Conservation (phyloP, 2,797 vertebrate species). For the Channa striata region DNA sequence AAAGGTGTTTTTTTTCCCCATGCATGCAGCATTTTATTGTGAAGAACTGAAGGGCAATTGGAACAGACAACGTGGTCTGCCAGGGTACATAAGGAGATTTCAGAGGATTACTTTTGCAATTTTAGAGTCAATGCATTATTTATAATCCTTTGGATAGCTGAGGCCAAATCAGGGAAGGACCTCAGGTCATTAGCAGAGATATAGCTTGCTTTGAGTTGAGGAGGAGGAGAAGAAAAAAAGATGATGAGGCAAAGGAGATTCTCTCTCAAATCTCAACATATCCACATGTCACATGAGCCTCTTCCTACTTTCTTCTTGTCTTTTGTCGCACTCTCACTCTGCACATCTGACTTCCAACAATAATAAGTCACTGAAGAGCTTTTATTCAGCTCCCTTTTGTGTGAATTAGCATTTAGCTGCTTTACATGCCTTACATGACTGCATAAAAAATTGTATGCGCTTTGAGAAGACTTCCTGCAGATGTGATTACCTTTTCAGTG, state of each 20-base stretch:
- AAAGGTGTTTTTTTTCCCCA: conserved; percentile 40
- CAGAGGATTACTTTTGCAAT: conserved; percentile 89
- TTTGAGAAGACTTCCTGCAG: conserved; percentile 66
- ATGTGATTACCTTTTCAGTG: conserved; percentile 74
- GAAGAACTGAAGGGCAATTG: conserved; percentile 78
- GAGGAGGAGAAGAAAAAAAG: conserved; percentile 60
- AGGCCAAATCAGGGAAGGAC: conserved; percentile 85
- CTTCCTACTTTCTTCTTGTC: conserved; percentile 23
- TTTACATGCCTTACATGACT: conserved; percentile 63
- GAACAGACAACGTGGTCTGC: conserved; percentile 82
- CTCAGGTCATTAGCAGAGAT: conserved; percentile 83
- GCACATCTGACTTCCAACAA: conserved; percentile 60
- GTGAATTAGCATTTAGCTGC: conserved; percentile 63
- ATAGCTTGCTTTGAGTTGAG: conserved; percentile 67
- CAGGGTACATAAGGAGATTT: conserved; percentile 86
- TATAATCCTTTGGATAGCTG: conserved; percentile 85
- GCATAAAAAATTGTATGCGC: conserved; percentile 49
- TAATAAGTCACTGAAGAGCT: conserved; percentile 58
- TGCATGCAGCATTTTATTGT: conserved; percentile 62
- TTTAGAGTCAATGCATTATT: conserved; percentile 89
- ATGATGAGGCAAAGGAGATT: conserved; percentile 56
- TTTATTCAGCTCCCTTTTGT: conserved; percentile 58
- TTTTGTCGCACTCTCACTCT: conserved; percentile 23
- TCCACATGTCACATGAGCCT: conserved; percentile 65
- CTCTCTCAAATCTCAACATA: conserved; percentile 54